Conservation (phyloP, 1,140 invertebrate genomes). For the Halictus rubicundus region DNA sequence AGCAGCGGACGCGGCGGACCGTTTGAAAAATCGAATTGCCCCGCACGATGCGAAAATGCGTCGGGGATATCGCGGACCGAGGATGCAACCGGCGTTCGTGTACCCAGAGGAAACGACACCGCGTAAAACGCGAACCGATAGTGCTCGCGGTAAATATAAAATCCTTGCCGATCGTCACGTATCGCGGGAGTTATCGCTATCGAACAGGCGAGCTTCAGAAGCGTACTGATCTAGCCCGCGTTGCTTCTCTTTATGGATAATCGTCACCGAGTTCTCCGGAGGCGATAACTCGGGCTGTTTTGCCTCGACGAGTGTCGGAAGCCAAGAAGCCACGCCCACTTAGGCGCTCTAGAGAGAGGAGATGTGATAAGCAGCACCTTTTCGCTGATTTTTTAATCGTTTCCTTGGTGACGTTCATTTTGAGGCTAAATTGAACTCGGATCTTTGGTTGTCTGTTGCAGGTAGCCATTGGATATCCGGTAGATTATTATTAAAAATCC, state of each 20-base stretch:
- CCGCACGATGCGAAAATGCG: not conserved
- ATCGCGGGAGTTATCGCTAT: not conserved
- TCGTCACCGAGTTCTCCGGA: too few relatives aligned
- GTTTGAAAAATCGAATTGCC: constrained; percentile 19
- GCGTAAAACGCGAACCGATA: constrained; percentile 2
- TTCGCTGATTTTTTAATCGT: too few relatives aligned
- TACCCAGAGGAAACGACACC: not conserved
- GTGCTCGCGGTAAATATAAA: not conserved
- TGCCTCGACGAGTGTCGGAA: too few relatives aligned
- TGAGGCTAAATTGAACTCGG: too few relatives aligned
- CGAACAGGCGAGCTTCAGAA: not conserved
- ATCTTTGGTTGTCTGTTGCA: too few relatives aligned
- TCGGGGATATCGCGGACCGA: not conserved
- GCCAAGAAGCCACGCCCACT: not conserved
- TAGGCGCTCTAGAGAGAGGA: too few relatives aligned
- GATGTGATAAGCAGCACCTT: too few relatives aligned
- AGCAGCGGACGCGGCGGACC: not conserved
- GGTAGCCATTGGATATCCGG: too few relatives aligned
- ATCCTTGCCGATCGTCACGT: not conserved
- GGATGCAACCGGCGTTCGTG: not conserved
- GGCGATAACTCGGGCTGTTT: not conserved
- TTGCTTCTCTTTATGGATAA: too few relatives aligned
- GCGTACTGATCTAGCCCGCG: too few relatives aligned
- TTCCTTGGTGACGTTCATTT: too few relatives aligned
- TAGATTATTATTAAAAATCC: too few relatives aligned